phyloP scores from a whole-genome alignment of 2,888 invertebrate genomes.

The Papilio gigon region DNA sequence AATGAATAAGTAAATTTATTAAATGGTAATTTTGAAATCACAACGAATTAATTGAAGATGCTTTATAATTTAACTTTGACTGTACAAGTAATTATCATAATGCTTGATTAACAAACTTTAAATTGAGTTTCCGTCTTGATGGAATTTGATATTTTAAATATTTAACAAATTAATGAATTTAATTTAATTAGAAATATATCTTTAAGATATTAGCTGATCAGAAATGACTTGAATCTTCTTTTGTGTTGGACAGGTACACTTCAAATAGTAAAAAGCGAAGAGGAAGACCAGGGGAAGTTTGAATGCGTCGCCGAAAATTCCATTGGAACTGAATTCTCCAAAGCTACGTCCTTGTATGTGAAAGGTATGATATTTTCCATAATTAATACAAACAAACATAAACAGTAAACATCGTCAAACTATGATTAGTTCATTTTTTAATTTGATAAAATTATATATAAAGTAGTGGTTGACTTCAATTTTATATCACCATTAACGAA shows the following conservation, averaged over 20 bases:
- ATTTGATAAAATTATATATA: not conserved
- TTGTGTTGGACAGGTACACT: slow-evolving; percentile 85
- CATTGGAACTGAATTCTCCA: slow-evolving; percentile 96
- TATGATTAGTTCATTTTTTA: not conserved
- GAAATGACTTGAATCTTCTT: not conserved
- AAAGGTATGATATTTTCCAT: slow-evolving; percentile 85
- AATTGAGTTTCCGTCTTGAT: slow-evolving; percentile 32
- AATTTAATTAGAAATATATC: slow-evolving; percentile 4
- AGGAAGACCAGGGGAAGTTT: slow-evolving; percentile 96
- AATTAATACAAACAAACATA: too few relatives aligned
- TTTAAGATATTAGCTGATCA: not conserved
- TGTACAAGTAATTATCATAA: slow-evolving; percentile 35
- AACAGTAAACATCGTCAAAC: too few relatives aligned
- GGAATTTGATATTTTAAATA: slow-evolving; percentile 26
- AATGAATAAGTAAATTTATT: slow-evolving; percentile 34
- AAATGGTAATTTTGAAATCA: slow-evolving; percentile 20
- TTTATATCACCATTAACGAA: slow-evolving; percentile 16
- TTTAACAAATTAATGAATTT: slow-evolving; percentile 26
- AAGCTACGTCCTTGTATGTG: slow-evolving; percentile 94
- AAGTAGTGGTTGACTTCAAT: not conserved
- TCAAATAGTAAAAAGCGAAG: slow-evolving; percentile 94
- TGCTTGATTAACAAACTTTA: slow-evolving; percentile 31
- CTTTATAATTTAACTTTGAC: slow-evolving; percentile 33
- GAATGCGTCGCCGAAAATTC: slow-evolving; percentile 98
- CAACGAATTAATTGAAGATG: slow-evolving; percentile 20